These are phyloP conservation scores for Furnarius figulus DNA, from an alignment of 2,113 vertebrate species.

Conservation along the genomic window DNA sequence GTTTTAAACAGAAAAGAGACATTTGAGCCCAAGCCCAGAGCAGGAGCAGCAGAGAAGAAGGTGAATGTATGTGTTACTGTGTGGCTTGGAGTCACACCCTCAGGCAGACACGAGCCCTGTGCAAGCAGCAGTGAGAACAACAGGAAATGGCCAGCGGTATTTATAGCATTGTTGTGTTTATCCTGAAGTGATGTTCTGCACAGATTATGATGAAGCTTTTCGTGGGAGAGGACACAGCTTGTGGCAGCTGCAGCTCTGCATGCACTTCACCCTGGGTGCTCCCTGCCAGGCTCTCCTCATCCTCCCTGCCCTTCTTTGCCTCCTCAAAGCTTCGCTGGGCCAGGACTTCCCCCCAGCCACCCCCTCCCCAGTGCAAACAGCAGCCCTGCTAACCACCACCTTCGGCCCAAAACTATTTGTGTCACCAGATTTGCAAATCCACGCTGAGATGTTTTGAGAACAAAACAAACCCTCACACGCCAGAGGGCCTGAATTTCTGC, in stretches of 20 bases:
- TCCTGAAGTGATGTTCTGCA: constrained; percentile 75
- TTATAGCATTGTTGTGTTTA: constrained; percentile 77
- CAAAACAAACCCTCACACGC: accelerated
- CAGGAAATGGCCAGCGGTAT: constrained; percentile 76
- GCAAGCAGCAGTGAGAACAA: constrained; percentile 72
- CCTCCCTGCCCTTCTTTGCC: neutral
- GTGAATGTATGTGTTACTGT: constrained; percentile 36
- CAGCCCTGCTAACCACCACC: neutral
- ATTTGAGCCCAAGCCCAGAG: neutral
- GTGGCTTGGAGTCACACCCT: constrained; percentile 70
- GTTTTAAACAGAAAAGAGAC: neutral
- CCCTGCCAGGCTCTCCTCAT: neutral
- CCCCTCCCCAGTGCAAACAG: neutral
- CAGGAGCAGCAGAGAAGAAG: neutral
- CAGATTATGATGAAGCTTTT: constrained; percentile 63
- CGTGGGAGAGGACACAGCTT: constrained; percentile 44
- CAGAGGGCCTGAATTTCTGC: neutral
- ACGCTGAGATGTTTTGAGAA: neutral
- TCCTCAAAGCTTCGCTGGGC: neutral
- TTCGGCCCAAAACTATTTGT: neutral
- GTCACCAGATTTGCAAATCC: neutral
- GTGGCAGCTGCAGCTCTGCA: constrained; percentile 47
- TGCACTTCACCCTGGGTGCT: neutral
- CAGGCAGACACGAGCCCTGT: constrained; percentile 52
- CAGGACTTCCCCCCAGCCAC: neutral